Evolutionary conservation across 2,113 vertebrate species (phyloP), one percentile per base, ranked within the genome.

Genomic region (Gallinago paraguaiae): DNA sequence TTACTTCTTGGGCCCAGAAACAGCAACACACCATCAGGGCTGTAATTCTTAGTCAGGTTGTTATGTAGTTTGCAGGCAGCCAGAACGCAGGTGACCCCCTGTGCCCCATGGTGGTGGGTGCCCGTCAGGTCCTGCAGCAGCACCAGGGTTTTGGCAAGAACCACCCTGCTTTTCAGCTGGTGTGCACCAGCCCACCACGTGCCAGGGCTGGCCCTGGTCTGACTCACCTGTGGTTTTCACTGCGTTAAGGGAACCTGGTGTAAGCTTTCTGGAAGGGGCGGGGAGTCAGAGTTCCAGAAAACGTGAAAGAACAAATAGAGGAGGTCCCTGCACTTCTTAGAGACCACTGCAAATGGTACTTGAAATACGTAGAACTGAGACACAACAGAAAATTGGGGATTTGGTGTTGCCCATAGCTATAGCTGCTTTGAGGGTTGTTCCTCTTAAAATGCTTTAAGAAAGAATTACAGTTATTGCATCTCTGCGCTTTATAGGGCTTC

Each of bases 161-260:
- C 41, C 3, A 1, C 37, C 43, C 23, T 1, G 6, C 24, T 17
- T 37, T 13, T 23, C 75, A 24, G 68, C 72, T 1, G 6, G 28
- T n/a, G 1, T 2, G 2, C n/a, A 4, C 16, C 39, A 19, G 30
- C 54, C 28, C 11, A 7, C 48, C 9, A 4, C 4, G 2, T 6
- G 54, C 46, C 39, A 7, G 39, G 82, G 63, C 56, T 25, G 18
- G 53, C 39, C 53, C 67, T 4, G 16, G 3, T 33, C 31, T 39
- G 56, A 51, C 43, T 56, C 68, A 43, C 24, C 56, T 22, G 31
- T 4, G 35, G 37, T 17, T 80, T 37, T 30, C 35, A 56, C 46
- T 3, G 0, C 0, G 2, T 19, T 17, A 20, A 30, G 56, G 25
- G 25, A 88, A 61, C 63, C 25, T 63, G 78, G n/a, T 4, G 3